Evolutionary conservation across 2,797 vertebrate genomes (phyloP).

Genomic region (Emys orbicularis): DNA sequence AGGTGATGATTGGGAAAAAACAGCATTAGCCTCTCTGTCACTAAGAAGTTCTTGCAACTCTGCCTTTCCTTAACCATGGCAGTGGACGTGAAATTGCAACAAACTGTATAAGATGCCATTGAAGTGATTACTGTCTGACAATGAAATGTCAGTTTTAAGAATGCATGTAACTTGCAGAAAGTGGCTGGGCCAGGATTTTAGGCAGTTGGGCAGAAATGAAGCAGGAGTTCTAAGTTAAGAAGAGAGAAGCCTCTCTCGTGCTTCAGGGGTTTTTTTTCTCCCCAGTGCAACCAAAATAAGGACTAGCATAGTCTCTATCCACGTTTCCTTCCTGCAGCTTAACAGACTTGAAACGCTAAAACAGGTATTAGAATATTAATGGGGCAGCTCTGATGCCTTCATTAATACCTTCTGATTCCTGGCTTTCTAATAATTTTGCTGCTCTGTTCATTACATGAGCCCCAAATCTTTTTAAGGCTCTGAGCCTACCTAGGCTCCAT

Average conservation of each 20-base stretch:
- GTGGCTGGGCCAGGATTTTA: background rate
- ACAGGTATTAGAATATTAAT: background rate
- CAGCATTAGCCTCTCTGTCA: background rate
- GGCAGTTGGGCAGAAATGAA: background rate
- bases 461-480: background rate
- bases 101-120: background rate
- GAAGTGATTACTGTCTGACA: background rate
- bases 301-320: background rate
- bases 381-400: background rate
- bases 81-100: background rate
- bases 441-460: background rate
- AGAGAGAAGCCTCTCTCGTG: background rate
- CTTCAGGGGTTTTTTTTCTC: background rate
- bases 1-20: background rate
- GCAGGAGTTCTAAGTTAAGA: background rate
- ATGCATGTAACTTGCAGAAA: background rate
- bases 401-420: background rate
- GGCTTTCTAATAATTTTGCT: background rate
- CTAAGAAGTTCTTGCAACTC: background rate
- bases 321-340: background rate
- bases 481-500: background rate
- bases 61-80: background rate
- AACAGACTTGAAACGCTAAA: background rate
- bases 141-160: background rate
- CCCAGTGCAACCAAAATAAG: background rate